A percentile compares a stretch with the other conserved stretches of the same genome.
Evolutionary conservation across 1,140 invertebrate genomes (phyloP).

Genomic region (Rhyzopertha dominica): DNA sequence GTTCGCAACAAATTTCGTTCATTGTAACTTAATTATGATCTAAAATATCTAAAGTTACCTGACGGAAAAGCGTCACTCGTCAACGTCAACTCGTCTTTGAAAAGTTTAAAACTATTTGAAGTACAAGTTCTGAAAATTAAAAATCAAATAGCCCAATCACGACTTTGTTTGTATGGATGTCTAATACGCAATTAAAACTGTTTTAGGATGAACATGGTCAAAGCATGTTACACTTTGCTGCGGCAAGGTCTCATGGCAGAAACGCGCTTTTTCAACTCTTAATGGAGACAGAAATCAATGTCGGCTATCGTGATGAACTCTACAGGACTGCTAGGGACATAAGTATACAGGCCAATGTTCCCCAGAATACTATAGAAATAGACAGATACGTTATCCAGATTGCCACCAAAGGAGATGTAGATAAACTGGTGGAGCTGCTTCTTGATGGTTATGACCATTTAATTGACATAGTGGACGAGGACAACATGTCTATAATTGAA

Average conservation of each 20-base stretch:
- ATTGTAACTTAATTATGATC: too few relatives aligned
- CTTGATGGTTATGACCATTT: constrained; percentile 85
- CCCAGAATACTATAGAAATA: constrained; percentile 75
- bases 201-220: constrained; percentile 79
- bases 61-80: too few relatives aligned
- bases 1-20: too few relatives aligned
- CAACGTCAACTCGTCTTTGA: too few relatives aligned
- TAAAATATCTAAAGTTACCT: too few relatives aligned
- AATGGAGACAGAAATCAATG: constrained; percentile 69
- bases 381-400: constrained; percentile 73
- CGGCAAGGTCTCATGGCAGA: constrained; percentile 66
- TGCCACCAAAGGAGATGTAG: constrained; percentile 69
- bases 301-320: constrained; percentile 72
- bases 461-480: constrained; percentile 68
- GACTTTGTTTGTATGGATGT: too few relatives aligned
- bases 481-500: constrained; percentile 61
- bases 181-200: too few relatives aligned
- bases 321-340: constrained; percentile 84
- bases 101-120: too few relatives aligned
- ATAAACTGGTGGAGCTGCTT: constrained; percentile 69
- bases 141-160: too few relatives aligned
- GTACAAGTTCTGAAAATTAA: too few relatives aligned
- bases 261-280: constrained; percentile 72
- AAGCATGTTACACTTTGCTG: constrained; percentile 84
- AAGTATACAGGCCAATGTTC: constrained; percentile 68